Evolutionary conservation across 2,888 invertebrate species (phyloP).

Genomic region (Coecobrya sp.): DNA sequence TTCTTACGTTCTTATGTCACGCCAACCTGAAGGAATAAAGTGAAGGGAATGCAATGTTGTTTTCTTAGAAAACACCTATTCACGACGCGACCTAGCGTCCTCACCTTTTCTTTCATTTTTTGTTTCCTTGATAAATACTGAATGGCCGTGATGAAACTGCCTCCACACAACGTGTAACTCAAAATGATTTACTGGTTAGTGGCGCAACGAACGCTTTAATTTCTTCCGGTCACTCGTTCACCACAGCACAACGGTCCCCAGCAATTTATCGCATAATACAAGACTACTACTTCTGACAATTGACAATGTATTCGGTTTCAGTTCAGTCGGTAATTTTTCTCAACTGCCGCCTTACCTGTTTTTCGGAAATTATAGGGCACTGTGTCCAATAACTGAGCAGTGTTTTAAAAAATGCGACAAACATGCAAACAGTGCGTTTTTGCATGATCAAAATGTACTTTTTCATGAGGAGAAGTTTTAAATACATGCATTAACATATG

Average conservation of each 20-base stretch:
- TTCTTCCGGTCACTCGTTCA: conserved; percentile 31
- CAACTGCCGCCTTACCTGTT: background rate
- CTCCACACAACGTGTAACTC: background rate
- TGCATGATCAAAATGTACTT: too few species aligned
- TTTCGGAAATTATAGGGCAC: background rate
- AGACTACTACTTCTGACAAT: background rate
- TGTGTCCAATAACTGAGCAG: background rate
- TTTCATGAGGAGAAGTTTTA: too few species aligned
- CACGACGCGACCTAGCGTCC: background rate
- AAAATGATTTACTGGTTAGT: conserved; percentile 34
- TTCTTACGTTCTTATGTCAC: conserved; percentile 17
- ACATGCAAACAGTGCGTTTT: too few species aligned
- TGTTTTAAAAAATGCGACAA: too few species aligned
- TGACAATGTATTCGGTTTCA: background rate
- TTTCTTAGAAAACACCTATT: background rate
- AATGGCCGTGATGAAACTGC: conserved; percentile 26
- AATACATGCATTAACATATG: too few species aligned
- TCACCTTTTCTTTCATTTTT: conserved; percentile 6
- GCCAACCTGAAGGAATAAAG: background rate
- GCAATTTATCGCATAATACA: background rate
- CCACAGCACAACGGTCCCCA: background rate
- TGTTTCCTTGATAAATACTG: conserved; percentile 5
- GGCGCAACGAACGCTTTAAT: background rate
- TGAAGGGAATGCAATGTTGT: conserved; percentile 8
- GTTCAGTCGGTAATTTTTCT: background rate